Evolutionary conservation across 2,113 vertebrate genomes (phyloP).

Genomic region (Hiodon tergisus): DNA sequence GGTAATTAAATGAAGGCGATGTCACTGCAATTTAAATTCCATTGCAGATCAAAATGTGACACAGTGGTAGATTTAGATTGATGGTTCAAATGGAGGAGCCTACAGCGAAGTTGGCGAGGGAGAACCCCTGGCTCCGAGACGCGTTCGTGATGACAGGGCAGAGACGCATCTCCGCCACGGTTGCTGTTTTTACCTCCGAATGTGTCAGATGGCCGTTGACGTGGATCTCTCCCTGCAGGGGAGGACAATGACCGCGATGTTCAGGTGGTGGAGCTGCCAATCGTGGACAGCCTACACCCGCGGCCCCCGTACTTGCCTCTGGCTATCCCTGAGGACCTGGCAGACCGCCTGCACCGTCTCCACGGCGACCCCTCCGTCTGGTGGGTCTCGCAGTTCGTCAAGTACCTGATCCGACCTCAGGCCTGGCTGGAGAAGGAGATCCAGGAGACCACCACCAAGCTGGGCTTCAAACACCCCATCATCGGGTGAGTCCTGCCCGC

Average conservation of each 20-base stretch:
- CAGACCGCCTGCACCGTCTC: constrained; percentile 80
- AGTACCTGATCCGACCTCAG: constrained; percentile 94
- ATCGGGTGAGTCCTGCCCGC: constrained; percentile 75
- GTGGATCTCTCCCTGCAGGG: constrained; percentile 59
- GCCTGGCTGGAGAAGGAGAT: constrained; percentile 97
- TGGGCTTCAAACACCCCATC: constrained; percentile 96
- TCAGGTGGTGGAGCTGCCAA: constrained; percentile 94
- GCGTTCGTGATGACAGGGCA: neutral
- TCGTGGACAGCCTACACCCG: constrained; percentile 96
- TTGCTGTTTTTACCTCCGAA: too few species aligned
- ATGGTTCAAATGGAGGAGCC: too few species aligned
- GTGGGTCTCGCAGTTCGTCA: constrained; percentile 99
- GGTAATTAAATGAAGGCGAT: neutral
- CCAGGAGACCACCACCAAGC: constrained; percentile 83
- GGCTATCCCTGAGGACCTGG: constrained; percentile 90
- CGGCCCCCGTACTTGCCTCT: constrained; percentile 91
- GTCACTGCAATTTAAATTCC: neutral
- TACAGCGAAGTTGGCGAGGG: neutral
- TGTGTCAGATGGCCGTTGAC: too few species aligned
- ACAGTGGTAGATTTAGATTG: neutral
- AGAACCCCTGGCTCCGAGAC: neutral
- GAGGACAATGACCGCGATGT: constrained; percentile 91
- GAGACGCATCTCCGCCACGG: neutral
- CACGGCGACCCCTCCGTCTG: constrained; percentile 96
- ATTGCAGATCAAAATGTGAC: neutral